Evolutionary conservation across 2,113 vertebrate species (phyloP).

Genomic region (Pachycephala philippinensis): DNA sequence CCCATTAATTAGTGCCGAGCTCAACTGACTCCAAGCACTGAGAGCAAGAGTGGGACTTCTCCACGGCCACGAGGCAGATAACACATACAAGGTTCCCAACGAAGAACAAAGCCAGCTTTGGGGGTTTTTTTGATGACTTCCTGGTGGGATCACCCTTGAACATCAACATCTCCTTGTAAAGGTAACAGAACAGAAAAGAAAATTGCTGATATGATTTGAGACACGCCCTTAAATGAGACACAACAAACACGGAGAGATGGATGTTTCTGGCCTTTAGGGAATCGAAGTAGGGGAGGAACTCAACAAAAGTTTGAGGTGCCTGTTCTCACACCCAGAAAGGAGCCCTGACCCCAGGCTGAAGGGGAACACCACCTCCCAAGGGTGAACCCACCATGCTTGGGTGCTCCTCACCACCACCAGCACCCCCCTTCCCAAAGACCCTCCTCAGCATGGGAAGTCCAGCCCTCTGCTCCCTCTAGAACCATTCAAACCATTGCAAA

Average conservation of each 20-base stretch:
- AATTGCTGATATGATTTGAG: background rate
- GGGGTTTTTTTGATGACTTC: background rate
- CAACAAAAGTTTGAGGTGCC: background rate
- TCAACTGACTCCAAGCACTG: background rate
- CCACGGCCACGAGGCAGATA: background rate
- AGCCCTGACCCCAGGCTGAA: rapidly evolving
- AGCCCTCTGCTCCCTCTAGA: background rate
- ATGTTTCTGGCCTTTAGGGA: background rate
- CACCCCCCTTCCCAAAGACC: background rate
- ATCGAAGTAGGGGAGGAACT: background rate
- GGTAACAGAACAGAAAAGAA: background rate
- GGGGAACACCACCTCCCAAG: background rate
- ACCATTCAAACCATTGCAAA: background rate
- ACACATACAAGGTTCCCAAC: background rate
- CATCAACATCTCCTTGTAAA: background rate
- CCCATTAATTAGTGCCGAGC: background rate
- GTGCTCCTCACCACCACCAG: background rate
- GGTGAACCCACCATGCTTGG: rapidly evolving
- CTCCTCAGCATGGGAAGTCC: rapidly evolving
- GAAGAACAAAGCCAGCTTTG: background rate
- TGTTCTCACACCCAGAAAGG: background rate
- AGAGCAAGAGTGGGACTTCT: background rate
- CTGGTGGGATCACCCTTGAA: background rate
- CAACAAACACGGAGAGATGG: rapidly evolving
- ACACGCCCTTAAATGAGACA: background rate